phyloP scores from a whole-genome alignment of 2,113 vertebrate species.

The Muntiacus muntjak region DNA sequence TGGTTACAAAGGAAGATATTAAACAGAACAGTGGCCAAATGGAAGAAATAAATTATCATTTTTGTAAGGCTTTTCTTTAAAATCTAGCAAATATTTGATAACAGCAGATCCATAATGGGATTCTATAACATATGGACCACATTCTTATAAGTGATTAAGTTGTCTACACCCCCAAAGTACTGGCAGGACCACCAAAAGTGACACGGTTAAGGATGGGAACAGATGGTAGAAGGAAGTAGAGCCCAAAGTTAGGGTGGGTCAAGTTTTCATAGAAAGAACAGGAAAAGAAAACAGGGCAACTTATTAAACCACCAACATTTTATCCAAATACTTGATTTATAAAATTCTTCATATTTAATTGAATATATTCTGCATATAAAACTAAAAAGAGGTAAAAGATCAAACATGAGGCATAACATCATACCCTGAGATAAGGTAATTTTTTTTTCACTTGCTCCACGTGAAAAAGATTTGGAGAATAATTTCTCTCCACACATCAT shows the following conservation, averaged over 20 bases:
- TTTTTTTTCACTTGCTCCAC: not conserved
- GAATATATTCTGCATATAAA: not conserved
- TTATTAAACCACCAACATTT: conserved; percentile 40
- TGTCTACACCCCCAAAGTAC: not conserved
- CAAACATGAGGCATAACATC: not conserved
- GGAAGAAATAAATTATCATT: conserved; percentile 37
- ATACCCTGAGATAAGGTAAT: not conserved
- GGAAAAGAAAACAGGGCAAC: conserved; percentile 29
- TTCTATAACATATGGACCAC: conserved; percentile 2
- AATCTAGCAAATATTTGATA: conserved; percentile 34
- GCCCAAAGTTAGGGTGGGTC: conserved; percentile 51
- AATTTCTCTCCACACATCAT: not conserved
- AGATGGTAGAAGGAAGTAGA: conserved; percentile 10
- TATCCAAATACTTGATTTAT: not conserved
- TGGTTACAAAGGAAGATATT: conserved; percentile 5
- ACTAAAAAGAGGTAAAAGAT: conserved; percentile 15
- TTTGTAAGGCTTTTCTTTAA: not conserved
- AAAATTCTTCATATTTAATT: conserved; percentile 33
- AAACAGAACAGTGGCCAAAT: conserved; percentile 25
- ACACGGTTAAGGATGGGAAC: not conserved
- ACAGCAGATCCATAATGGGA: not conserved
- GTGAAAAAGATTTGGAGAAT: not conserved
- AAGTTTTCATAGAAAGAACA: conserved; percentile 56
- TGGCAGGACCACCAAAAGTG: conserved; percentile 17
- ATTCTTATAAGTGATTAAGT: not conserved